Evolutionary conservation across 1,140 invertebrate species (phyloP).

Genomic region (Drosophila lowei): DNA sequence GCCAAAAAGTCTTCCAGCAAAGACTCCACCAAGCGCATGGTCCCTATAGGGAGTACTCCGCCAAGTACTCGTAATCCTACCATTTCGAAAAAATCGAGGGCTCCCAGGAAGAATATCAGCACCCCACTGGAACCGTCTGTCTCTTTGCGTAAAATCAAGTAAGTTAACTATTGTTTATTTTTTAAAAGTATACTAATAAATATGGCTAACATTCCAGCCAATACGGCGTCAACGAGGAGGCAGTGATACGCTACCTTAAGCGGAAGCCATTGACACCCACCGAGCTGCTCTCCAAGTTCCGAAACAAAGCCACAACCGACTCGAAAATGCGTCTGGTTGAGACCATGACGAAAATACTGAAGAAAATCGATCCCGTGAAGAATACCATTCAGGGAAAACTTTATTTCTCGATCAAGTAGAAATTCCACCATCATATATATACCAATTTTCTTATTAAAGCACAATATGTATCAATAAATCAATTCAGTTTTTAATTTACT

Average conservation of each 20-base stretch:
- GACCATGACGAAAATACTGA: constrained; percentile 96
- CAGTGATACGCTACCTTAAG: constrained; percentile 94
- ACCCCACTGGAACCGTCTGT: constrained; percentile 54
- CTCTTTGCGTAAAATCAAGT: constrained; percentile 27
- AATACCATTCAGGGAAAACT: constrained; percentile 96
- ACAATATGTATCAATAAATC: too few species aligned
- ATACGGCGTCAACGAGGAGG: constrained; percentile 96
- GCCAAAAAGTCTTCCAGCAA: constrained; percentile 53
- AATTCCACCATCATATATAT: too few species aligned
- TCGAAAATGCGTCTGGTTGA: constrained; percentile 94
- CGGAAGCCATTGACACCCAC: constrained; percentile 98
- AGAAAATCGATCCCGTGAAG: constrained; percentile 96
- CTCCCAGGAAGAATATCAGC: constrained; percentile 84
- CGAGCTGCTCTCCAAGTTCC: constrained; percentile 96
- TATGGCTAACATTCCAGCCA: constrained; percentile 84
- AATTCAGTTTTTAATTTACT: too few species aligned
- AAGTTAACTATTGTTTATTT: not conserved
- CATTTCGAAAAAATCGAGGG: too few species aligned
- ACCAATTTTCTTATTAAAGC: too few species aligned
- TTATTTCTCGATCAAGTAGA: constrained; percentile 87
- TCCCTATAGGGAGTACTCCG: constrained; percentile 79
- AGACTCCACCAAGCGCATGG: constrained; percentile 82
- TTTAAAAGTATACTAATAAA: not conserved
- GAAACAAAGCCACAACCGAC: constrained; percentile 95
- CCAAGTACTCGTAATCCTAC: too few species aligned